Base-by-base conservation (phyloP, 2,113 vertebrate species). In the Alligator sinensis region DNA sequence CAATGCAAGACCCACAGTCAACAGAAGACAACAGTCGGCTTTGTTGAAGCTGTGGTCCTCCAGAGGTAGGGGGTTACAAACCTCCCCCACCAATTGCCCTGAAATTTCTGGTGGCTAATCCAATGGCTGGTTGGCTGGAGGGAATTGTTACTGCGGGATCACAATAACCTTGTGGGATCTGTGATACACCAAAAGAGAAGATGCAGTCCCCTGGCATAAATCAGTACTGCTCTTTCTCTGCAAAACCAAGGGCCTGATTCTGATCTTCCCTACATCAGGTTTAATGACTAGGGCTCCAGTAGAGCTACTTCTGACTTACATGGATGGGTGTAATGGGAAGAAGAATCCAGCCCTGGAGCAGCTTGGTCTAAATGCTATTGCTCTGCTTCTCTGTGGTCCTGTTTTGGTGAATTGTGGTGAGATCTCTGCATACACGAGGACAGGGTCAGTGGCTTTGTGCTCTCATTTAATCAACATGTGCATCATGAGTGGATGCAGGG, bases 31-130 rank as follows among this genome's bases (percentile, higher is more conserved):
- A 24, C 14, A 28, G 30, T 13, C 47, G 19, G 27, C 62, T 18
- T 54, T 2, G 0, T 11, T 11, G 16, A 18, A 72, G 1, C 5
- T 11, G 21, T 1, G 6, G 11, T 18, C 3, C 28, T 34, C 55
- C 9, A 2, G 3, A 78, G 72, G 77, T 58, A 83, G 47, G 6
- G 8, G 17, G 64, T 78, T 72, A 9, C 7, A 72, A 38, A 72
- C 18, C 19, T 76, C n/a, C 15, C 47, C 47, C 47, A 47, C 47
- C 9, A 47, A 81, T 76, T 22, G 59, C 30, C 27, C 47, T 28
- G 21, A 57, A n/a, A 2, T n/a, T 79, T 55, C 80, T 84, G 60
- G 30, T 66, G 16, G 6, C 64, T 55, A 38, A 54, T 24, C 82
- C 83, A 38, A 38, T 70, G 68, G 61, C 13, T 57, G 61, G 19